phyloP scores from a whole-genome alignment of 2,113 vertebrate genomes.

The Tringa solitaria region DNA sequence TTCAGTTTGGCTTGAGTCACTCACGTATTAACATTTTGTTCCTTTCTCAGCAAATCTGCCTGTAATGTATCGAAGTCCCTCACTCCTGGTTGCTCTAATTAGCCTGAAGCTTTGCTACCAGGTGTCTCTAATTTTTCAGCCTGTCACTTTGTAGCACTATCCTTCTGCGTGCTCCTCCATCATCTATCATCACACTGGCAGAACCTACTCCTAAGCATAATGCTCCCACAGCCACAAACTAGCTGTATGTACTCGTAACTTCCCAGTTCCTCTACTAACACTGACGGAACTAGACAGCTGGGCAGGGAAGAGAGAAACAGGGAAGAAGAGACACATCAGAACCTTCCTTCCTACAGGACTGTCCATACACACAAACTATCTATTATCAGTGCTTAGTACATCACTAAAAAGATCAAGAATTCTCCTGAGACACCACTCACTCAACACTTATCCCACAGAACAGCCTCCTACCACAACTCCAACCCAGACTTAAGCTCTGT shows the following conservation, averaged over 20 bases:
- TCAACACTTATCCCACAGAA: background rate
- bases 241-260: accelerated
- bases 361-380: background rate
- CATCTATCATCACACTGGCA: background rate
- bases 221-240: background rate
- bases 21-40: background rate
- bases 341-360: background rate
- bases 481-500: background rate
- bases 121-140: background rate
- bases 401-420: background rate
- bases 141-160: background rate
- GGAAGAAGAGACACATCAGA: background rate
- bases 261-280: background rate
- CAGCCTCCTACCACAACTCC: background rate
- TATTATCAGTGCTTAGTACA: background rate
- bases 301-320: background rate
- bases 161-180: background rate
- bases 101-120: background rate
- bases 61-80: accelerated
- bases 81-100: background rate
- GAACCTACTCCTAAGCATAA: background rate
- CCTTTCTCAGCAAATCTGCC: background rate
- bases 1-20: background rate
- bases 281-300: background rate
- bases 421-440: background rate